Conservation (phyloP, 2,113 vertebrate genomes). For the Deroptyus accipitrinus region DNA sequence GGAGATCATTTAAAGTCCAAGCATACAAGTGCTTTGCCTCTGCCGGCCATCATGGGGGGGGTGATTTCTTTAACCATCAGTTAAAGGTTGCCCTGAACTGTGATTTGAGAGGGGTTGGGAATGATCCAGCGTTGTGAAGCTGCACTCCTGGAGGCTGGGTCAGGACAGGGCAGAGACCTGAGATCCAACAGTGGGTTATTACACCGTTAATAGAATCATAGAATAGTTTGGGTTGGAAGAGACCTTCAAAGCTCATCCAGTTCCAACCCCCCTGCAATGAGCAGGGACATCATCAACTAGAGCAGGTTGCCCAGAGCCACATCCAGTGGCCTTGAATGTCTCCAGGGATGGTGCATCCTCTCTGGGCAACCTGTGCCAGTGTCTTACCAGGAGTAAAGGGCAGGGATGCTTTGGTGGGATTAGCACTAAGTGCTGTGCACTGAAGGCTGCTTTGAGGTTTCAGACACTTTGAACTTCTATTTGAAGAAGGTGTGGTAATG, state of each 20-base stretch:
- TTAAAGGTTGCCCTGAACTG: background rate
- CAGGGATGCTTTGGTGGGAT: background rate
- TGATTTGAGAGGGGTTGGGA: background rate
- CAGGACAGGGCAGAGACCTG: background rate
- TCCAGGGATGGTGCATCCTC: background rate
- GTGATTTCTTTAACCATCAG: background rate
- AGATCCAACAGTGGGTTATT: accelerated
- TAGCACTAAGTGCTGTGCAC: background rate
- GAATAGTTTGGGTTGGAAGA: background rate
- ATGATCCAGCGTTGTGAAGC: accelerated
- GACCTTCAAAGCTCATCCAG: background rate
- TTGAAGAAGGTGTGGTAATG: background rate
- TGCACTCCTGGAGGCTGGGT: background rate
- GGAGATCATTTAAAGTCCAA: background rate
- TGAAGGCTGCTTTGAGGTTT: background rate
- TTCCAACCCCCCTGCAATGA: background rate
- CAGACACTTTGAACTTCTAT: background rate
- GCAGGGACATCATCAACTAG: background rate
- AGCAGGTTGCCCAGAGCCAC: background rate
- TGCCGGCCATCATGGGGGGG: background rate
- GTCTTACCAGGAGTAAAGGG: background rate
- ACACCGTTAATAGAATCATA: background rate
- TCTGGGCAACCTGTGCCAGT: background rate
- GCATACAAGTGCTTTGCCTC: background rate
- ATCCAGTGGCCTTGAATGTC: background rate